Base-by-base conservation (phyloP, 2,113 vertebrate species). In the Hypocryptadius cinnamomeus region DNA sequence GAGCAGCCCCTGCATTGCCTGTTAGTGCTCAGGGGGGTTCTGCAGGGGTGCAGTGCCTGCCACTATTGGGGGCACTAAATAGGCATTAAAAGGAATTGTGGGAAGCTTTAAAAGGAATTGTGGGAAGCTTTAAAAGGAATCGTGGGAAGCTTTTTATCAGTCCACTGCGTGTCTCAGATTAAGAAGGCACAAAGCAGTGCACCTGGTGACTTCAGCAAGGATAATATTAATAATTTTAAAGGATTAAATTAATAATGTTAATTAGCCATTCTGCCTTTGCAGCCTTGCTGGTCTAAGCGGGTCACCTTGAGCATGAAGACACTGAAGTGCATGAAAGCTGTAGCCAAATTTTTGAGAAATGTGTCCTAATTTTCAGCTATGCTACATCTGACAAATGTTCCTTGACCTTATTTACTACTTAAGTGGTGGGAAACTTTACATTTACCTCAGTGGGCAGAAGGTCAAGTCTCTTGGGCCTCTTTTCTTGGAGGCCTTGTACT, bases 351-450 rank as follows among this genome's bases (percentile, higher is more conserved):
- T 77, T 71, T 48, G 76, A 87, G 60, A 91, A 90, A 76, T 53
- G 56, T 92, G 91, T 48, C 94, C 95, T 78, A 44, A 48, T 96
- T 96, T 94, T 83, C 64, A 91, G 51, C 68, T 54, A 68, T 3
- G 3, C 57, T 45, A 23, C 31, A 37, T 80, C 31, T 88, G 56
- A 84, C 48, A 87, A 79, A 86, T 80, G 82, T 73, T 91, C 30
- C 53, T 79, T 95, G 95, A 80, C 93, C 91, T 91, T 77, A 82
- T 90, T 94, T 80, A 19, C 37, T 77, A 9, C 15, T 15, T 12
- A 42, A 71, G 31, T 31, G 40, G 14, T 74, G 64, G 72, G 44
- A 86, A 80, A 64, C 53, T 71, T 91, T 77, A 39, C 60, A 22
- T 87, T 74, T 93, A 74, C 60, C 30, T 86, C 40, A 35, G 20